Evolutionary conservation across 2,113 vertebrate species (phyloP), one percentile per base, ranked within the genome.

Genomic region (Chionodraco myersi): DNA sequence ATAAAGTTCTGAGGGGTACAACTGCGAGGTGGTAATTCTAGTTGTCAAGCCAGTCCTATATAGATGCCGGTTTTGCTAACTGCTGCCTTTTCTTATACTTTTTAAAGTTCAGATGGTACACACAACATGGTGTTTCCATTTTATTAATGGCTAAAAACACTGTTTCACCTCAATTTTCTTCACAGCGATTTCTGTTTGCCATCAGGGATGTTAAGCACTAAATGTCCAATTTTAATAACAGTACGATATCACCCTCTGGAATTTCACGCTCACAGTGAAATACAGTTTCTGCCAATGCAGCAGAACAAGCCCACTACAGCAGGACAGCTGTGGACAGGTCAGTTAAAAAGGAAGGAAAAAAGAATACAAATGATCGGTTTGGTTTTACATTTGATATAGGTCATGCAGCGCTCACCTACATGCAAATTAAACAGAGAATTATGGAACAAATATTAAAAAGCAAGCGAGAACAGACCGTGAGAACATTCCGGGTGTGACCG

Each of bases 401-500:
- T 79, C 16, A 70, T 12, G 21, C 59, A 75, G 51, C 36, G 5
- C 48, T 72, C 69, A 59, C 49, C 60, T 70, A 45, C 70, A 77
- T 86, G 49, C 26, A 77, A 61, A 81, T 68, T 53, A 51, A 21
- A 64, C 59, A 58, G 15, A 12, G 54, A 80, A 80, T 80, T 58
- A n/a, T 41, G 36, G 60, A 72, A 61, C 60, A 12, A 65, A 65
- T 80, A 79, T 84, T 71, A 60, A 77, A 80, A 66, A 41, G 61
- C 14, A 4, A 14, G 10, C 1, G 3, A 3, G 16, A 6, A 16
- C 13, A n/a, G 16, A 30, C 57, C 10, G 79, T 52, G 48, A 65
- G 54, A 14, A 62, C n/a, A 67, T 44, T 56, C 15, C 72, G 62
- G 15, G 4, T 36, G 59, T 48, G 74, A 70, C 69, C 62, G 56